A percentile compares a stretch with the other conserved stretches of the same genome.
These are phyloP conservation scores for Hyphantria cunea DNA, from an alignment of 1,140 invertebrate species.

Conservation along the genomic window DNA sequence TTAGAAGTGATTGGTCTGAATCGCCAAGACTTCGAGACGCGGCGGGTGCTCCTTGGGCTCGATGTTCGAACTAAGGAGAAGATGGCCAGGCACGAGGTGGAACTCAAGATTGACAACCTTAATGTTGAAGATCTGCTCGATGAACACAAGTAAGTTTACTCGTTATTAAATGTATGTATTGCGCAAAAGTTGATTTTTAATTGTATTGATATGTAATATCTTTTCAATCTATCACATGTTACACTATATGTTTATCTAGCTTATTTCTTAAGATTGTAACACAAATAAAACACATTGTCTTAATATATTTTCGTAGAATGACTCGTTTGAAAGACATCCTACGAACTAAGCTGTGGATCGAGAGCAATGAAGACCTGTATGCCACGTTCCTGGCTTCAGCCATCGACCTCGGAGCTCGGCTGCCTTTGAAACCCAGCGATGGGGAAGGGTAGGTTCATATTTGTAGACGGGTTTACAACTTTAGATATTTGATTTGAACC, in stretches of 20 bases:
- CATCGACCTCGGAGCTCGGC: constrained; percentile 89
- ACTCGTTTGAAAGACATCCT: constrained; percentile 89
- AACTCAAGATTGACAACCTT: constrained; percentile 94
- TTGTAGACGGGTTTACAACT: background rate
- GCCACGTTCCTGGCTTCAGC: constrained; percentile 92
- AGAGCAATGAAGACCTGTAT: constrained; percentile 87
- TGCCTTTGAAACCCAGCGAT: constrained; percentile 90
- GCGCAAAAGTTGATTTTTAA: too few species aligned
- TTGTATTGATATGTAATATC: too few species aligned
- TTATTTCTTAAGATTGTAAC: too few species aligned
- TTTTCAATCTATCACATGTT: too few species aligned
- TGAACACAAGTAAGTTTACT: constrained; percentile 64
- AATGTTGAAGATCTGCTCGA: constrained; percentile 93
- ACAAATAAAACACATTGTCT: too few species aligned
- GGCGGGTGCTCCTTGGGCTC: constrained; percentile 84
- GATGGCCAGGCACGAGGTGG: constrained; percentile 88
- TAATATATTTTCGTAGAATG: constrained; percentile 78
- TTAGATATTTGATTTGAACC: background rate
- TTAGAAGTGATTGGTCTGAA: constrained; percentile 90
- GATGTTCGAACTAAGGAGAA: constrained; percentile 84
- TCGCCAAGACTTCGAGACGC: constrained; percentile 89
- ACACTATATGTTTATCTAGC: too few species aligned
- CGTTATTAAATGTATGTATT: too few species aligned
- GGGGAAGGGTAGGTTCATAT: constrained; percentile 89
- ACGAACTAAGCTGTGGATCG: constrained; percentile 84